Percentiles rank a stretch among this genome's conserved stretches.
Conservation (phyloP, 2,113 vertebrate species). For the Ochotona princeps region DNA sequence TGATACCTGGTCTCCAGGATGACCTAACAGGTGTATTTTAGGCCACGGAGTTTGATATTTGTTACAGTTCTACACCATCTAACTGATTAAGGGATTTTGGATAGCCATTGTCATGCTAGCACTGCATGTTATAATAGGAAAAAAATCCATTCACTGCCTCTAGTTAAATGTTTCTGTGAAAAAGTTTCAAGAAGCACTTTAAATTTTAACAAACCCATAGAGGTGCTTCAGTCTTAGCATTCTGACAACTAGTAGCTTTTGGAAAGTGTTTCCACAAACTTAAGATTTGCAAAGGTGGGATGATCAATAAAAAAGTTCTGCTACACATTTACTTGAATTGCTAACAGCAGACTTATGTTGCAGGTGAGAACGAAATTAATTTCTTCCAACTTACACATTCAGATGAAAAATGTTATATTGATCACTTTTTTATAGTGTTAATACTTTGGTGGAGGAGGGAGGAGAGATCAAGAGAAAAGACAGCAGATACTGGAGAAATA, state of each 20-base stretch:
- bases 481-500: background rate
- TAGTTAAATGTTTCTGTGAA: background rate
- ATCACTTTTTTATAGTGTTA: background rate
- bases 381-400: background rate
- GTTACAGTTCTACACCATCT: background rate
- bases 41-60: background rate
- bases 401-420: no score
- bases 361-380: background rate
- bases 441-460: background rate
- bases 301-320: background rate
- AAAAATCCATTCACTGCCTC: background rate
- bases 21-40: background rate
- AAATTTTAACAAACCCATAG: background rate
- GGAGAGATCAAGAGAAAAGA: background rate
- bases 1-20: background rate
- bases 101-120: no score
- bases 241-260: background rate
- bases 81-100: background rate
- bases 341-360: background rate
- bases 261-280: constrained; percentile 4
- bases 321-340: background rate
- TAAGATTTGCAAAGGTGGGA: background rate
- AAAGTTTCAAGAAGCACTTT: background rate
- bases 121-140: background rate
- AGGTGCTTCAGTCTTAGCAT: background rate